Conservation (phyloP, 1,140 invertebrate genomes). For the Zaprionus taronus region DNA sequence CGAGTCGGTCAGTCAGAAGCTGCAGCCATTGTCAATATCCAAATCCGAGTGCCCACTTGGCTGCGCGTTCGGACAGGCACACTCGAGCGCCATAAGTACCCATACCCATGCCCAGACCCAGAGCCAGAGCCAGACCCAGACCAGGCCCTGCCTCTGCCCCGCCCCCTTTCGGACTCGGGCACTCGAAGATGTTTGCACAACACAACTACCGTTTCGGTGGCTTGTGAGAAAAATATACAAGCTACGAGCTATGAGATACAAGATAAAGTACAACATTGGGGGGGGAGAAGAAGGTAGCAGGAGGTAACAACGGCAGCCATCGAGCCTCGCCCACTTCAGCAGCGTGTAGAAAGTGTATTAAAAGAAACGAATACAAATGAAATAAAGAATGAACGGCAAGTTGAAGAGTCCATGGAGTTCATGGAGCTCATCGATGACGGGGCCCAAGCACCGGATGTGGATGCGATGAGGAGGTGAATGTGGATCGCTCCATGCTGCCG, state of each 20-base stretch:
- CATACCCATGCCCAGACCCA: constrained; percentile 56
- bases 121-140: constrained; percentile 4
- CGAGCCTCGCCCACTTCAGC: constrained; percentile 69
- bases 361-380: constrained; percentile 65
- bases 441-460: constrained; percentile 66
- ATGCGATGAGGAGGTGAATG: constrained; percentile 24
- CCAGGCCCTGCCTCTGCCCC: background rate
- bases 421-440: constrained; percentile 24
- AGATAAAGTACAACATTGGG: constrained; percentile 11
- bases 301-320: constrained; percentile 15
- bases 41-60: constrained; percentile 76
- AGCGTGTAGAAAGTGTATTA: constrained; percentile 76
- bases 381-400: constrained; percentile 63
- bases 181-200: constrained; percentile 78
- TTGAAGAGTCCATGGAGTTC: constrained; percentile 46
- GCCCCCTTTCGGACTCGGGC: constrained; percentile 11
- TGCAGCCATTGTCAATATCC: constrained; percentile 73
- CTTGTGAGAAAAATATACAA: constrained; percentile 82
- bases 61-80: constrained; percentile 74
- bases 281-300: background rate
- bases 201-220: constrained; percentile 82
- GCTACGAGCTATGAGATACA: constrained; percentile 22
- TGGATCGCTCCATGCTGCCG: background rate
- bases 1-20: constrained; percentile 40
- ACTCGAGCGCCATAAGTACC: constrained; percentile 73